These are phyloP conservation scores for Bombus picipes DNA, from an alignment of 1,140 invertebrate genomes.

Conservation along the genomic window DNA sequence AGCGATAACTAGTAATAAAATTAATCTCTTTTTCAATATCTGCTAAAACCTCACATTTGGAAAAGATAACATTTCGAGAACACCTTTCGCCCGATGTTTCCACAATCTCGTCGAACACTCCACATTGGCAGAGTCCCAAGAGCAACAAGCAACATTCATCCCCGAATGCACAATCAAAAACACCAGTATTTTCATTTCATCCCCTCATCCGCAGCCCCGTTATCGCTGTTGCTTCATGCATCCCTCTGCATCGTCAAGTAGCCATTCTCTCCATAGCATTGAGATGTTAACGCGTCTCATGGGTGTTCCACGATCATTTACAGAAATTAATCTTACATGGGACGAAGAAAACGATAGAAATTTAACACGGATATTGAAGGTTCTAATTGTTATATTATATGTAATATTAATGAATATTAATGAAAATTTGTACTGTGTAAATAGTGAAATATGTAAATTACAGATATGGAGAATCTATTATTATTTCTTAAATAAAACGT, in stretches of 20 bases:
- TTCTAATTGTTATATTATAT: no score
- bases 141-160: conserved; percentile 9
- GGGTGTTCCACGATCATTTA: background rate
- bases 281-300: background rate
- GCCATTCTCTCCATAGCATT: background rate
- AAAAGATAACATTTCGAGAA: background rate
- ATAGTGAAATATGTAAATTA: no score
- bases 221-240: conserved; percentile 13
- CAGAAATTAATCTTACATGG: background rate
- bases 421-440: no score
- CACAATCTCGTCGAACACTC: background rate
- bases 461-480: no score
- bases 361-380: background rate
- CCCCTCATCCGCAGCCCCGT: background rate
- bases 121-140: background rate
- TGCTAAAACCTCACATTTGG: no score
- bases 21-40: background rate
- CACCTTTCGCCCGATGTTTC: no score
- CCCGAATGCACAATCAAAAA: conserved; percentile 4
- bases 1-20: background rate
- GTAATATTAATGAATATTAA: no score
- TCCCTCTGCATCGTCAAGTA: background rate
- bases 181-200: conserved; percentile 5
- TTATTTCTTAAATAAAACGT: no score
- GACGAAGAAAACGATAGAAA: background rate